Conservation (phyloP, 1,140 invertebrate species). For the Andrena cerasifolii region DNA sequence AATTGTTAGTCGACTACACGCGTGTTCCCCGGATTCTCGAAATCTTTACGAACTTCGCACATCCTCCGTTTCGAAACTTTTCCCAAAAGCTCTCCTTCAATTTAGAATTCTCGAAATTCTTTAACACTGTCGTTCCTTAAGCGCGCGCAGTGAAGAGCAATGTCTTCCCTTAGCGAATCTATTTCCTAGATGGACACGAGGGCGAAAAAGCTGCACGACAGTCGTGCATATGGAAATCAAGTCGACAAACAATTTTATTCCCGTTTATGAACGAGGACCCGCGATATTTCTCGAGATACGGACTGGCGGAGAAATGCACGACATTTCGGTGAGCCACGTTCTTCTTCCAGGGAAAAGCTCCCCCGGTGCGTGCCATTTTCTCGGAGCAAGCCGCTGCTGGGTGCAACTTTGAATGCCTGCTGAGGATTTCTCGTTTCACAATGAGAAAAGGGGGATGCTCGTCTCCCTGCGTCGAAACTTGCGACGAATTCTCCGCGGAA, state of each 20-base stretch:
- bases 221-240: slow-evolving; percentile 8
- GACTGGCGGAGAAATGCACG: slow-evolving; percentile 7
- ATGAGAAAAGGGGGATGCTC: not conserved
- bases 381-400: not conserved
- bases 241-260: slow-evolving; percentile 42
- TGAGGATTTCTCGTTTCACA: slow-evolving; percentile 23
- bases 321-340: not conserved
- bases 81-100: no score
- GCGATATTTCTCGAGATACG: slow-evolving; percentile 22
- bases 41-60: no score
- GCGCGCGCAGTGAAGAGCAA: no score
- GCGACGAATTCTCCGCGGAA: not conserved
- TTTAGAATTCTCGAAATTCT: no score
- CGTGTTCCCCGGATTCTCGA: no score
- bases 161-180: no score
- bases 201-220: not conserved
- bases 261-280: slow-evolving; percentile 13
- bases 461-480: not conserved
- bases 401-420: slow-evolving; percentile 10
- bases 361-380: not conserved
- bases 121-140: no score
- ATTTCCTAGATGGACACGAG: not conserved
- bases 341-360: slow-evolving; percentile 13
- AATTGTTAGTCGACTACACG: no score
- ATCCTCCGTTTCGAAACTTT: no score